These are phyloP conservation scores for Palythoa heliodiscus DNA, from an alignment of 92 coral and sea anemone species.

Conservation along the genomic window DNA sequence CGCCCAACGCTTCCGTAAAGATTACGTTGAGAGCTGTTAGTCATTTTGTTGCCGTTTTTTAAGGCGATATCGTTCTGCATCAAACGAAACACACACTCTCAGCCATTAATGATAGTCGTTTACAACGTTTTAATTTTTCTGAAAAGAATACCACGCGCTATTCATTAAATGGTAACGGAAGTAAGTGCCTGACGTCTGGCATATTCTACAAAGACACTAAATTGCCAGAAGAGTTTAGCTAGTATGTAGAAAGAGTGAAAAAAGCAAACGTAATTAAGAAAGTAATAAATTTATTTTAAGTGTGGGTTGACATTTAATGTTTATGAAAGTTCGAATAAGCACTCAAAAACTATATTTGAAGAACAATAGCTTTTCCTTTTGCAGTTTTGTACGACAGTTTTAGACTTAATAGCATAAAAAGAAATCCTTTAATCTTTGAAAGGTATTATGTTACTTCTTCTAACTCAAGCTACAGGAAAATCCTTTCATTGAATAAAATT, in stretches of 20 bases:
- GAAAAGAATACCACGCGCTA: too few species aligned
- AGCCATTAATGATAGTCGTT: neutral
- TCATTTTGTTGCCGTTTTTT: constrained; percentile 1
- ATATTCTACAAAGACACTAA: too few species aligned
- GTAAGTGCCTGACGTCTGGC: too few species aligned
- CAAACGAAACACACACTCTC: neutral
- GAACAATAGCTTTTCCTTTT: neutral
- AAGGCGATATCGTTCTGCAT: neutral
- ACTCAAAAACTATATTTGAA: neutral
- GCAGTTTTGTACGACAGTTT: too few species aligned
- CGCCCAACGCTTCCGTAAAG: constrained; percentile 21
- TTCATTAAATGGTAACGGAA: too few species aligned
- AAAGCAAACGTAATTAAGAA: too few species aligned
- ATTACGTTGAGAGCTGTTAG: neutral
- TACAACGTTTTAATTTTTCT: too few species aligned
- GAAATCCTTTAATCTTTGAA: neutral
- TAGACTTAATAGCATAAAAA: too few species aligned
- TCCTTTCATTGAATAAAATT: neutral
- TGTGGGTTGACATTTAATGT: neutral
- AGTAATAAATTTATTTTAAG: neutral
- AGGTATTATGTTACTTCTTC: neutral
- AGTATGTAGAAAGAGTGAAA: too few species aligned
- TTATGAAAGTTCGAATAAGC: neutral
- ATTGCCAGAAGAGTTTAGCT: too few species aligned
- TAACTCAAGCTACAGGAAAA: neutral